Base-by-base conservation (phyloP, 1,140 invertebrate species). In the Homalodisca vitripennis region DNA sequence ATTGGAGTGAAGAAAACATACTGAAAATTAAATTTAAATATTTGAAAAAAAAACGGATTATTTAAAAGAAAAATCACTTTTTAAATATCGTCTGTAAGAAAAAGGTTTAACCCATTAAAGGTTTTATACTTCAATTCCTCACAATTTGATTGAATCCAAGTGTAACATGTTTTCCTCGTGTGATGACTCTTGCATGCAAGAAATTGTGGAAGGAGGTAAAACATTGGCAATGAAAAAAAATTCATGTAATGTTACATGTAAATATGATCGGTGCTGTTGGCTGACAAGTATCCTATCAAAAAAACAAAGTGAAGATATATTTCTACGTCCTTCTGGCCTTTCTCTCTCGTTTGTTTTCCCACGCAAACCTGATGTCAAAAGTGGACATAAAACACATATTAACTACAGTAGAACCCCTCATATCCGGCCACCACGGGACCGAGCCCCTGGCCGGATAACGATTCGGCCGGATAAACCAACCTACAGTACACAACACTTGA, bases 321-420 rank as follows among this genome's bases (percentile, higher is more conserved):
- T 55, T 55, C 22, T 55, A 55, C 24, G 22, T 55, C 51, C 51
- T 55, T 55, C 24, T 10, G 10, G 51, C 22, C 20, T 20, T 55
- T 10, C 24, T 55, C 51, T 20, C 10, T 55, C 51, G 24, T 55
- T 55, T 55, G 24, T 55, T 55, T 55, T 55, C 51, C 51, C 51
- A 55, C 51, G 51, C 51, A 55, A 55, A 10, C 51, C 51, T 12
- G 51, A 55, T 55, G 10, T 55, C 22, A 55, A 55, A 55, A 55
- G 51, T 55, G 20, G 10, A 55, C 51, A 6, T 55, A 55, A 14
- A 55, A 55, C 51, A 20, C 10, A 55, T 55, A 10, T 22, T 55
- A 55, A n/a, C n/a, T n/a, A n/a, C n/a, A n/a, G n/a, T n/a, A n/a
- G n/a, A n/a, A n/a, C n/a, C n/a, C n/a, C n/a, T n/a, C n/a, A n/a